Evolutionary conservation across 2,113 vertebrate genomes (phyloP), one percentile per base, ranked within the genome.

Genomic region (Acrocephalus kingi): DNA sequence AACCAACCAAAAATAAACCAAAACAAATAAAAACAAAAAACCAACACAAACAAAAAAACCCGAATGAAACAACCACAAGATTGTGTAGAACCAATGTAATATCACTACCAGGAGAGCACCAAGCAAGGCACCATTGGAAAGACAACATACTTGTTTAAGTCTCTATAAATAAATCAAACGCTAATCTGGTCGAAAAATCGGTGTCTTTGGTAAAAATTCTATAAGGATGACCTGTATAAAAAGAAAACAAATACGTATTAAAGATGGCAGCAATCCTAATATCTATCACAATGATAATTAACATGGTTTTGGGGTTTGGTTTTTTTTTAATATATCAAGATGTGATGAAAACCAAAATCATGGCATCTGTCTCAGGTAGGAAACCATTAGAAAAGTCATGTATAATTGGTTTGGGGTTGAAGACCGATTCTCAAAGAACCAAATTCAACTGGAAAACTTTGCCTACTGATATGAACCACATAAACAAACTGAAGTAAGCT

Each of bases 121-220:
- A 97, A 98, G 98, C 98, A 99, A 99, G 99, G 99, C 98, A 99
- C 99, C 98, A 98, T 98, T 97, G 98, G 98, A 98, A 98, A 98
- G 97, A 98, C 97, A 98, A 98, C 98, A 97, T 98, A 98, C 97
- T 98, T 96, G 93, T 95, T 89, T 95, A 98, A 98, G 96, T 98
- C 97, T 98, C 97, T 98, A 97, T 94, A 97, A 95, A 96, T 97
- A 97, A 96, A 97, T 94, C 93, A 82, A 96, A 86, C 80, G 95
- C 96, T 99, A 99, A 98, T 99, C 99, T 75, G 99, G 99, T 98
- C 99, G 99, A 98, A 99, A 99, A 98, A 99, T 99, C 41, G 99
- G 99, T 94, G 99, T 99, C 98, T 99, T 99, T 98, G 99, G 99
- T 98, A 99, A 98, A 99, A 99, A 99, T 98, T 99, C 99, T 99